These are phyloP conservation scores for Calycopis cecrops DNA, from an alignment of 1,140 invertebrate species.

Conservation along the genomic window DNA sequence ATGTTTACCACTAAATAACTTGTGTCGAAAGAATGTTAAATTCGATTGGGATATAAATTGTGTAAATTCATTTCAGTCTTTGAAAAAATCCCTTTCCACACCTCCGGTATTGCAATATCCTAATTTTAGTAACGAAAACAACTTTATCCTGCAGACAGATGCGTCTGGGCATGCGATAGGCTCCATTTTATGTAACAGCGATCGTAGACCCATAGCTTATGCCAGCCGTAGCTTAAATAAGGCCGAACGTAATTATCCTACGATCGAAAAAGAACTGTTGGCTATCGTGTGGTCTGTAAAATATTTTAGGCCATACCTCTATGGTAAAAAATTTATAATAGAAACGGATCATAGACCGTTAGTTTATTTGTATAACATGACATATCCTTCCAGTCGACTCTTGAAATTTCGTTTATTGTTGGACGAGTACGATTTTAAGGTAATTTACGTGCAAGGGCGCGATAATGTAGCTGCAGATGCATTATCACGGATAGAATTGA, in stretches of 20 bases:
- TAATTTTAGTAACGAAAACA: constrained; percentile 32
- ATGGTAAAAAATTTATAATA: constrained; percentile 23
- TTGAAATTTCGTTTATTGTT: constrained; percentile 19
- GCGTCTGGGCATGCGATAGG: constrained; percentile 22
- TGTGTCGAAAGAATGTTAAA: constrained; percentile 27
- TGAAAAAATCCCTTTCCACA: constrained; percentile 38
- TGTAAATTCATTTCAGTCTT: constrained; percentile 28
- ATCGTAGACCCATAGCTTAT: constrained; percentile 18
- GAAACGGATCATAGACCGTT: constrained; percentile 25
- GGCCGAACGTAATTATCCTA: constrained; percentile 38
- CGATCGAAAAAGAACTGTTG: constrained; percentile 38
- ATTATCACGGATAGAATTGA: constrained; percentile 27
- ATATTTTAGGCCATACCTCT: constrained; percentile 30
- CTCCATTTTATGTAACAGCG: constrained; percentile 20
- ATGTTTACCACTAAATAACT: constrained; percentile 28
- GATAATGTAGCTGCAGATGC: constrained; percentile 29
- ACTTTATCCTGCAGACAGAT: constrained; percentile 23
- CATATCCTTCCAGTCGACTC: constrained; percentile 21
- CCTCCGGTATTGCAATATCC: constrained; percentile 31
- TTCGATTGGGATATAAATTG: constrained; percentile 32
- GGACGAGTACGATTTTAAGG: constrained; percentile 25
- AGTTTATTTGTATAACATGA: constrained; percentile 23
- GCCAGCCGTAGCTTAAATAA: constrained; percentile 31
- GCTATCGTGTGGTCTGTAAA: constrained; percentile 29
- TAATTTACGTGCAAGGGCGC: constrained; percentile 24